These are phyloP conservation scores for Philypnodon macrostomus DNA, from an alignment of 2,797 vertebrate genomes.

Conservation along the genomic window DNA sequence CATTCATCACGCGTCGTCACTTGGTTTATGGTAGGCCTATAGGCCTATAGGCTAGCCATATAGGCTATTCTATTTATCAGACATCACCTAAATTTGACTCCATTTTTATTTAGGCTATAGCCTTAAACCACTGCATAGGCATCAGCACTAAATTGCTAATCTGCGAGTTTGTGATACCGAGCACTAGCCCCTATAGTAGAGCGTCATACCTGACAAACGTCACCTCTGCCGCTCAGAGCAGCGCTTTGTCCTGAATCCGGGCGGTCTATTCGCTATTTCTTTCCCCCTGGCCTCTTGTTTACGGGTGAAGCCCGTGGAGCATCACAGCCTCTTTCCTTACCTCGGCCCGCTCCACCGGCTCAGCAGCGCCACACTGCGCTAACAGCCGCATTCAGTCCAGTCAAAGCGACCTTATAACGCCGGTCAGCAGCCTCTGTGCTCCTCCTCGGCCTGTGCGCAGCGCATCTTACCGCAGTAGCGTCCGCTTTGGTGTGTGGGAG, in stretches of 20 bases:
- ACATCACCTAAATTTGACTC: too few relatives aligned
- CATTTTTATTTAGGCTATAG: too few relatives aligned
- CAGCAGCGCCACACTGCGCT: constrained; percentile 9
- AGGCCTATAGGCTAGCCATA: too few relatives aligned
- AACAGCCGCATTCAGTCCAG: constrained; percentile 14
- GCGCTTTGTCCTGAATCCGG: background rate
- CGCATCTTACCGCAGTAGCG: constrained; percentile 69
- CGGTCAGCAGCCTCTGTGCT: background rate
- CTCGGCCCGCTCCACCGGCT: constrained; percentile 47
- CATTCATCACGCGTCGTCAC: too few relatives aligned
- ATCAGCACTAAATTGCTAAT: too few relatives aligned
- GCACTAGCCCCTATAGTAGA: too few relatives aligned
- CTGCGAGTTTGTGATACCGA: too few relatives aligned
- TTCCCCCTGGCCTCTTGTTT: constrained; percentile 27
- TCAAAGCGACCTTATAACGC: background rate
- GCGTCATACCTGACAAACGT: too few relatives aligned
- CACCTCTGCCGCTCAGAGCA: too few relatives aligned
- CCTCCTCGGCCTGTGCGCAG: constrained; percentile 45
- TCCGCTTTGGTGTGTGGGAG: constrained; percentile 44
- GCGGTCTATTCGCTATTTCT: background rate
- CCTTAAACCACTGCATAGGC: too few relatives aligned
- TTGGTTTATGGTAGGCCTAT: too few relatives aligned
- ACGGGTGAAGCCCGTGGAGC: constrained; percentile 32
- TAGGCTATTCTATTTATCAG: too few relatives aligned
- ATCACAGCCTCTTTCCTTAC: constrained; percentile 45